Conservation (phyloP, 2,797 vertebrate genomes). For the Mus minutoides region DNA sequence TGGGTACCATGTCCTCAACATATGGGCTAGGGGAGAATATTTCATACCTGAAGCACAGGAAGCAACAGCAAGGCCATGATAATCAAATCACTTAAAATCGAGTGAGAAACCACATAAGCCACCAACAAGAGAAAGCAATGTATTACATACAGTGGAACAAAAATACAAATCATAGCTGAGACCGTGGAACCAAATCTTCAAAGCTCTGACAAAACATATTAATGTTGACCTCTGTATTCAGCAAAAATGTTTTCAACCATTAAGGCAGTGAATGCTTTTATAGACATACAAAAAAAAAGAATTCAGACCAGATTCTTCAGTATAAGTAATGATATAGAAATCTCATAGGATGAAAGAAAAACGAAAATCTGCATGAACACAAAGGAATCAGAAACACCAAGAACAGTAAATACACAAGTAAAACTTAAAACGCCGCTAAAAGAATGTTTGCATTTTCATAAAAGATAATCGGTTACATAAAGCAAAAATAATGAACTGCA, state of each 20-base stretch:
- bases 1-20: neutral
- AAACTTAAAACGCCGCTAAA: neutral
- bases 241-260: constrained; percentile 45
- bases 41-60: neutral
- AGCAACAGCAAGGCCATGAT: constrained; percentile 21
- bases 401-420: neutral
- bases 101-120: constrained; percentile 42
- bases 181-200: constrained; percentile 1
- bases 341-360: constrained; percentile 11
- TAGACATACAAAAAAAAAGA: constrained; percentile 45
- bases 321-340: constrained; percentile 35
- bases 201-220: constrained; percentile 27
- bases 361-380: constrained; percentile 22
- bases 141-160: neutral
- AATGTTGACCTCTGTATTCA: constrained; percentile 5
- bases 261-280: constrained; percentile 21
- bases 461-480: constrained; percentile 35
- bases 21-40: neutral
- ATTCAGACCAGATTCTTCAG: constrained; percentile 2
- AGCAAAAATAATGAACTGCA: constrained; percentile 1
- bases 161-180: neutral
- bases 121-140: neutral
- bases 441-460: neutral
- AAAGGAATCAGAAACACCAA: neutral
- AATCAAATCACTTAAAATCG: constrained; percentile 46